A percentile compares a stretch with the other conserved stretches of the same genome.
Conservation (phyloP, 2,797 vertebrate species). For the Cuculus canorus region DNA sequence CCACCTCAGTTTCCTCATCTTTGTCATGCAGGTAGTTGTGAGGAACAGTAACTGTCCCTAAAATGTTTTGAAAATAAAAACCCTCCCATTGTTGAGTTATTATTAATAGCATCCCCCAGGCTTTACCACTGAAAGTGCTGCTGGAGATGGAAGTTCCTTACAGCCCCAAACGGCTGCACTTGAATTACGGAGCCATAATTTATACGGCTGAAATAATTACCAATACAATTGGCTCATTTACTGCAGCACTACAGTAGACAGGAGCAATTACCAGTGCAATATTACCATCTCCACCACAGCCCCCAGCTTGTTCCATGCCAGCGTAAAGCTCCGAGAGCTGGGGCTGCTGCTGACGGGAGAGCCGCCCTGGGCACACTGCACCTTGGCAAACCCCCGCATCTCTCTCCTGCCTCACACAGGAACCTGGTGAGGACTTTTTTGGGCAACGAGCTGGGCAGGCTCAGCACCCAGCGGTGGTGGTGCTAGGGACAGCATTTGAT, state of each 20-base stretch:
- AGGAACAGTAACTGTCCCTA: background rate
- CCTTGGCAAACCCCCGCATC: fast-evolving
- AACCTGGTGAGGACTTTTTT: background rate
- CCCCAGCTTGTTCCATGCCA: background rate
- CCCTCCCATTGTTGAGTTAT: background rate
- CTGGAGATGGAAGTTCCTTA: background rate
- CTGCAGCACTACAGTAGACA: background rate
- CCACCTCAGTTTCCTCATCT: background rate
- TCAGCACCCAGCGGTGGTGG: background rate
- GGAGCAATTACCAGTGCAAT: background rate
- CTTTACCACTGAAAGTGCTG: background rate
- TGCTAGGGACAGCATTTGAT: background rate
- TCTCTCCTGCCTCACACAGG: background rate
- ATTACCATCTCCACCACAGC: background rate
- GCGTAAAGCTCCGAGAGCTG: background rate
- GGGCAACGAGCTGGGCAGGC: background rate
- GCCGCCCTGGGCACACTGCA: background rate
- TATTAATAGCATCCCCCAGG: background rate
- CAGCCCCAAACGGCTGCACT: background rate
- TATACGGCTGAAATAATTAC: background rate
- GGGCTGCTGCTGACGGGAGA: background rate
- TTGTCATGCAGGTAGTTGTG: background rate
- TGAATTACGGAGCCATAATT: background rate
- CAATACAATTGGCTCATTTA: background rate
- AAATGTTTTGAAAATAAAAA: background rate